phyloP scores from a whole-genome alignment of 2,888 invertebrate genomes.

The Drosophila mettleri region DNA sequence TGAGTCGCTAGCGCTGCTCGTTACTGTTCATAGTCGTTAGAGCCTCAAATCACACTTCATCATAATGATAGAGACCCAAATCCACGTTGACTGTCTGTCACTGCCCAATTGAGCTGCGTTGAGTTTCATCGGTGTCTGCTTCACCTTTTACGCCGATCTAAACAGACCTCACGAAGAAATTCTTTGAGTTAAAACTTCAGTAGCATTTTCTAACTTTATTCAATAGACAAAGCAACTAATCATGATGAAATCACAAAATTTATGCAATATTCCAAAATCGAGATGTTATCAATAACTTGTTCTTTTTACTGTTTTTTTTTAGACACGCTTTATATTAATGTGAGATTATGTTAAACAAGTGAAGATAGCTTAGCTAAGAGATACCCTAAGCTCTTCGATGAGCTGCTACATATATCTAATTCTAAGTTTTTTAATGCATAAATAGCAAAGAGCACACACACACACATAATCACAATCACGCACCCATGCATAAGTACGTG shows the following conservation, averaged over 20 bases:
- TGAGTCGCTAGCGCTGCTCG: neutral
- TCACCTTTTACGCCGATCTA: too few species aligned
- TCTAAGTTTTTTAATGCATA: too few species aligned
- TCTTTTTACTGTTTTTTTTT: too few species aligned
- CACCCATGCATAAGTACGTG: too few species aligned
- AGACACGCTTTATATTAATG: neutral
- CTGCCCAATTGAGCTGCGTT: neutral
- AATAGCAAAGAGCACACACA: too few species aligned
- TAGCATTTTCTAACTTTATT: slow-evolving; percentile 1
- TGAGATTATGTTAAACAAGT: neutral
- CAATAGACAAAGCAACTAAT: neutral
- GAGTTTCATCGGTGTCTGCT: neutral
- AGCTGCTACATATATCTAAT: too few species aligned
- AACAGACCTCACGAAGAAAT: neutral
- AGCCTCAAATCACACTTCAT: neutral
- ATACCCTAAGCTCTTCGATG: too few species aligned
- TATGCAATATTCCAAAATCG: slow-evolving; percentile 2
- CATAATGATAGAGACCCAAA: neutral
- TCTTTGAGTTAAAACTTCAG: neutral
- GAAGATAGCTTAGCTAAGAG: too few species aligned
- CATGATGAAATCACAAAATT: slow-evolving; percentile 2
- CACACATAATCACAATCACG: too few species aligned
- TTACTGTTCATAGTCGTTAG: too few species aligned
- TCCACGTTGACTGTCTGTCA: too few species aligned
- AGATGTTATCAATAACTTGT: neutral